These are phyloP conservation scores for Drosophila yakuba DNA, from an alignment of 1,140 invertebrate genomes.

Conservation along the genomic window DNA sequence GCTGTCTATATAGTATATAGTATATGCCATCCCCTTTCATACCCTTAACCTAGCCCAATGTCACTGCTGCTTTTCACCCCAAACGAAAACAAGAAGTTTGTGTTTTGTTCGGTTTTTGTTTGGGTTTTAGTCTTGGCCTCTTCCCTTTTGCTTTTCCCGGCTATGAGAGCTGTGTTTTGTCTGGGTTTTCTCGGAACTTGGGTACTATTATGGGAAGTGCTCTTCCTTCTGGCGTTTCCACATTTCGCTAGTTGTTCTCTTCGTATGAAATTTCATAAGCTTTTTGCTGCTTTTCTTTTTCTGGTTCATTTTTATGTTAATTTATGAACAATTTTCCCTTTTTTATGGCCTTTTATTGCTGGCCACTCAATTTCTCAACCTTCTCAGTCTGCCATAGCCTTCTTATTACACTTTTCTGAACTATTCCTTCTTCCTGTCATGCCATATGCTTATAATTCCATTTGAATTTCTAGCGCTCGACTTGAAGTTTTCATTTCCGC, in stretches of 20 bases:
- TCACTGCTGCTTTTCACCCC: slow-evolving; percentile 31
- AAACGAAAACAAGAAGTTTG: slow-evolving; percentile 25
- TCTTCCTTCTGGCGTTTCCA: background rate
- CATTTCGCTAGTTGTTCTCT: background rate
- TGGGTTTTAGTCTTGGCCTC: slow-evolving; percentile 32
- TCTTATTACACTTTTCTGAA: background rate
- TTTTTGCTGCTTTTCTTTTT: slow-evolving; percentile 6
- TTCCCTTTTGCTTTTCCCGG: background rate
- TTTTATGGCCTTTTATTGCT: slow-evolving; percentile 32
- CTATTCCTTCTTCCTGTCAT: slow-evolving; percentile 34
- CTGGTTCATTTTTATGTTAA: slow-evolving; percentile 50
- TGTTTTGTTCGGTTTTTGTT: slow-evolving; percentile 46
- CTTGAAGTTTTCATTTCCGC: slow-evolving; percentile 75
- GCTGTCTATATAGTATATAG: background rate
- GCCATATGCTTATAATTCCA: slow-evolving; percentile 62
- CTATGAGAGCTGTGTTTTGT: slow-evolving; percentile 31
- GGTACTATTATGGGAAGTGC: slow-evolving; percentile 15
- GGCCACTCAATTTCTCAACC: slow-evolving; percentile 35
- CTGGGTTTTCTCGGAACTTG: slow-evolving; percentile 35
- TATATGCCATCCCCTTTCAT: background rate
- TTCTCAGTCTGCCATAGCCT: background rate
- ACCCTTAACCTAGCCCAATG: slow-evolving; percentile 48
- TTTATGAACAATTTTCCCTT: slow-evolving; percentile 48
- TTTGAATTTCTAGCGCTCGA: slow-evolving; percentile 34
- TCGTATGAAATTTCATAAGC: slow-evolving; percentile 17